phyloP scores from a whole-genome alignment of 2,113 vertebrate genomes.

The Semnornis frantzii region DNA sequence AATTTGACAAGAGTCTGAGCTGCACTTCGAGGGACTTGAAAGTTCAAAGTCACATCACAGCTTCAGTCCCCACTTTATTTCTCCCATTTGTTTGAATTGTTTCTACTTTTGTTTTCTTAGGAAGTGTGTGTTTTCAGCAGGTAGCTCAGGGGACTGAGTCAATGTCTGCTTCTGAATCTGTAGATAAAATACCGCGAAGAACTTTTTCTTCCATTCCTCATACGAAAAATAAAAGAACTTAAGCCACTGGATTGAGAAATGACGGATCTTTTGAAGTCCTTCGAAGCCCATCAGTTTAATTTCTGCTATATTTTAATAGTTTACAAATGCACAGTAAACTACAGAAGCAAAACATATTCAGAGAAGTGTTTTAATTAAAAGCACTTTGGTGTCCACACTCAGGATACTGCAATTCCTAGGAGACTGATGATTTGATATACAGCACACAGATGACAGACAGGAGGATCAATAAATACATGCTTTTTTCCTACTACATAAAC shows the following conservation, averaged over 20 bases:
- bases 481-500: neutral
- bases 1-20: neutral
- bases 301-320: neutral
- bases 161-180: neutral
- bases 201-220: neutral
- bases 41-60: neutral
- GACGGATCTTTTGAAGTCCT: neutral
- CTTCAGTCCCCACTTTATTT: neutral
- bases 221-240: neutral
- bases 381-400: neutral
- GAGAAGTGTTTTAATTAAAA: conserved; percentile 35
- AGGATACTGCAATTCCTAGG: neutral
- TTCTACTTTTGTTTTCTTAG: neutral
- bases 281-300: neutral
- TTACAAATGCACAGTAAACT: neutral
- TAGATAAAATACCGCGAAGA: neutral
- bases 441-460: neutral
- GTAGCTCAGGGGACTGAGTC: neutral
- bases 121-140: neutral
- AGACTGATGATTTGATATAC: conserved; percentile 5
- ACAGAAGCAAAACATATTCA: neutral
- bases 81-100: neutral
- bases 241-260: neutral
- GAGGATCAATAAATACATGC: conserved; percentile 4
- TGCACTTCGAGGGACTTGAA: neutral